Base-by-base conservation (phyloP, 92 coral and sea anemone genomes). In the Palythoa heliodiscus region DNA sequence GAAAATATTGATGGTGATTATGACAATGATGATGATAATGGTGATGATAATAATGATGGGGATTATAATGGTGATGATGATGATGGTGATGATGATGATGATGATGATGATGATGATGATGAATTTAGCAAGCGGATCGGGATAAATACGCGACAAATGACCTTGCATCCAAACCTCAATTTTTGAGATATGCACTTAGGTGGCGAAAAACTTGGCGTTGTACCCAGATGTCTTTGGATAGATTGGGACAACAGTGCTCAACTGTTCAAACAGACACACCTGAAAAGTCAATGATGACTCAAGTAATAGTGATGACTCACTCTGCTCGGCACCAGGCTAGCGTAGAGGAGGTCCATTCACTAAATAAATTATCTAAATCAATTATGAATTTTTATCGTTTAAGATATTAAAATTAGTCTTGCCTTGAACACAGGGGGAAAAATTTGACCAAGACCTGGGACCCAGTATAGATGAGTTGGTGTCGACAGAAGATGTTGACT, bases 391-490 rank as follows among this genome's bases (percentile, higher is more conserved):
- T 10, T 38, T 38, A 13, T 19, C 23, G 8, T 48, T 40, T 43
- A 1, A 52, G 4, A 10, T 29, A 19, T n/a, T 53, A 68, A 20
- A 15, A 52, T 35, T 10, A 40, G 38, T 61, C 20, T 61, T 16
- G 7, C 20, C 4, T 47, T 52, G 67, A 10, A 37, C 76, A 11
- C 80, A 93, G 94, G 93, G 88, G 61, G 99, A 96, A 84, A 88
- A 84, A 77, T 89, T 91, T 78, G 96, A 91, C 10, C 91, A 87
- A 22, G 79, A 85, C 52, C 70, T 53, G 55, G 95, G 91, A 2
- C 99, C 98, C 4, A 90, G 91, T 64, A 89, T 94, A 48, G 70
- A 84, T 5, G 95, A 96, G 55, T 82, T 96, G 40, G 90, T 94
- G 24, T 79, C 83, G 3, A 81, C 57, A 60, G 99, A 94, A 68